Percentiles rank a stretch among this genome's conserved stretches.
These are phyloP conservation scores for Eugnorisma glareosa DNA, from an alignment of 2,888 invertebrate species.

Conservation along the genomic window DNA sequence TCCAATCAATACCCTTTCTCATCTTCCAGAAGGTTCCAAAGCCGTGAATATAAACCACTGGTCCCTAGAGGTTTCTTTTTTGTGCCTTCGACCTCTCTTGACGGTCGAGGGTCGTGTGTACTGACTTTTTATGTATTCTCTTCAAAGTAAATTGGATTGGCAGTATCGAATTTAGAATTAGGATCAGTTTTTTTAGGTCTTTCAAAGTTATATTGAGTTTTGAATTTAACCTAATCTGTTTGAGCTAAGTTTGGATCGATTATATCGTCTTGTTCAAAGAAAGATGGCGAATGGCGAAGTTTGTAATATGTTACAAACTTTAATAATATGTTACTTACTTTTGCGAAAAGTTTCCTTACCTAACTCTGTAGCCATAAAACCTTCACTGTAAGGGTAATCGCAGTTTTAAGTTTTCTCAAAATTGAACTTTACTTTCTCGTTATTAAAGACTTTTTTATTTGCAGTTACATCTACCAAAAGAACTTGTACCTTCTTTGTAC, in stretches of 20 bases:
- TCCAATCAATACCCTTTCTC: neutral
- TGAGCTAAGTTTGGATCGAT: neutral
- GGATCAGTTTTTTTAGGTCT: neutral
- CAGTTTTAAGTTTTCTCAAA: neutral
- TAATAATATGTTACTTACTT: too few species aligned
- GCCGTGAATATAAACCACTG: conserved; percentile 21
- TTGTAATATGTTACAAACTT: too few species aligned
- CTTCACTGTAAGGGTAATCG: neutral
- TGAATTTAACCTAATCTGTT: neutral
- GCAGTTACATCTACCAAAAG: neutral
- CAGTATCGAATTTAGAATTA: conserved; percentile 15
- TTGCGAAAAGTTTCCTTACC: conserved; percentile 1
- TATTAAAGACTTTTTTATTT: conserved; percentile 8
- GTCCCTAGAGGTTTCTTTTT: conserved; percentile 33
- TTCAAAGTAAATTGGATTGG: conserved; percentile 40
- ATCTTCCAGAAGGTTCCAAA: neutral
- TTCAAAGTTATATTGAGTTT: conserved; percentile 28
- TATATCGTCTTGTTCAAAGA: neutral
- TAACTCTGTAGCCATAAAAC: neutral
- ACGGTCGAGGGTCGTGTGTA: neutral
- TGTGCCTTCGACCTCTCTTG: neutral
- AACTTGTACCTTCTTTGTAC: neutral
- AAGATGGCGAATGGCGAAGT: neutral
- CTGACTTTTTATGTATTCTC: conserved; percentile 40
- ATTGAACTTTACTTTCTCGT: neutral